Percentiles rank a stretch among this genome's conserved stretches.
phyloP scores from a whole-genome alignment of 2,888 invertebrate genomes.

The Eupithecia centaureata region DNA sequence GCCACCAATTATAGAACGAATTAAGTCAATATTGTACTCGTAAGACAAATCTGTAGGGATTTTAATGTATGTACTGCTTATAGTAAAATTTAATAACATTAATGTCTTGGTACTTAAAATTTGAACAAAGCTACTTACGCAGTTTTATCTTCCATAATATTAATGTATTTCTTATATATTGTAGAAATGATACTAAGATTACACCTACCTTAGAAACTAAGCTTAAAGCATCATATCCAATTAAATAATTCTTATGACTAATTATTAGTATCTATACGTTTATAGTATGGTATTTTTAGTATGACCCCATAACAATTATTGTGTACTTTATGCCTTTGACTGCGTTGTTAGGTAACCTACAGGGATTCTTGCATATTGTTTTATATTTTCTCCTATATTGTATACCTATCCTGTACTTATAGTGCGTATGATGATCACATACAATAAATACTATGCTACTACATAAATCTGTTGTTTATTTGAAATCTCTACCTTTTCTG shows the following conservation, averaged over 20 bases:
- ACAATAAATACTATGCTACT: conserved; percentile 66
- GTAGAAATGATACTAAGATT: not conserved
- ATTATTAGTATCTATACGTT: conserved; percentile 12
- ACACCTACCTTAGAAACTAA: conserved; percentile 15
- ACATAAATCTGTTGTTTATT: conserved; percentile 43
- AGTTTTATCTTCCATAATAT: not conserved
- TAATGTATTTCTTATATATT: conserved; percentile 4
- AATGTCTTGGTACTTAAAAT: not conserved
- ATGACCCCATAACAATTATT: conserved; percentile 29
- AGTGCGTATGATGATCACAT: conserved; percentile 61
- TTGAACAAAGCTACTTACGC: not conserved
- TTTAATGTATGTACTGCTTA: conserved; percentile 18
- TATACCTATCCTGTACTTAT: conserved; percentile 55
- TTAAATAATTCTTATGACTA: conserved; percentile 14
- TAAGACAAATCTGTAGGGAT: conserved; percentile 1
- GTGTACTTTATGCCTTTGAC: conserved; percentile 54
- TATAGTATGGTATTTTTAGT: conserved; percentile 18
- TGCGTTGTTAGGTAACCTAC: conserved; percentile 65
- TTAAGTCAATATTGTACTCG: conserved; percentile 12
- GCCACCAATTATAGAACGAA: conserved; percentile 9
- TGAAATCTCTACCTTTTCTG: conserved; percentile 4
- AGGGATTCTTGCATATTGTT: conserved; percentile 73
- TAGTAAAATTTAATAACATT: not conserved
- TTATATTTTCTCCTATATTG: conserved; percentile 60
- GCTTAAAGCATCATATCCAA: conserved; percentile 33